Percentiles rank a stretch among this genome's conserved stretches.
Evolutionary conservation across 2,113 vertebrate genomes (phyloP).

Genomic region (Pheucticus melanocephalus): DNA sequence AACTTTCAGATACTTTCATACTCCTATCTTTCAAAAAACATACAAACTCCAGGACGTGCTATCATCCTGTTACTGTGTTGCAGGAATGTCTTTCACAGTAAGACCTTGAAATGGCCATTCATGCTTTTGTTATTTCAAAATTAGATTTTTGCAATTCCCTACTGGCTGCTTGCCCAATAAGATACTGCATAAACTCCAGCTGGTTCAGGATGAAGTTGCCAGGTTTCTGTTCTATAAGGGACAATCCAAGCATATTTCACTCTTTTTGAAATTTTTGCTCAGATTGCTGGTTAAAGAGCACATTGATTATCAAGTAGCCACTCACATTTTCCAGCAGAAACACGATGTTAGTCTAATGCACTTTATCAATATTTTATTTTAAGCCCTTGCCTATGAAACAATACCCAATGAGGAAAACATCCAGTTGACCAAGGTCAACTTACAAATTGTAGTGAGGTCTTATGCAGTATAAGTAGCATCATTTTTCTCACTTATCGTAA

Average conservation of each 20-base stretch:
- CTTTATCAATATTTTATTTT: neutral
- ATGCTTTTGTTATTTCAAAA: constrained; percentile 57
- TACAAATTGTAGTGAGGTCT: neutral
- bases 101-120: constrained; percentile 60
- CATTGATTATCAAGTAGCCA: neutral
- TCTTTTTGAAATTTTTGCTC: neutral
- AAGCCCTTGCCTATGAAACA: neutral
- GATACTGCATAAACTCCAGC: neutral
- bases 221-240: constrained; percentile 8
- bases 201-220: neutral
- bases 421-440: neutral
- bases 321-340: neutral
- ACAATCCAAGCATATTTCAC: constrained; percentile 8
- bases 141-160: constrained; percentile 19
- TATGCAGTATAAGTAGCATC: neutral
- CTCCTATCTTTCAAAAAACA: neutral
- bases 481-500: neutral
- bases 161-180: constrained; percentile 1
- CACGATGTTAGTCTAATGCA: neutral
- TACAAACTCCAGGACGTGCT: neutral
- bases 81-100: constrained; percentile 3
- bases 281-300: neutral
- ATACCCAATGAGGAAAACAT: neutral
- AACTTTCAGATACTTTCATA: neutral
- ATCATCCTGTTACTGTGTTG: neutral